Evolutionary conservation across 2,888 invertebrate genomes (phyloP), one percentile per base, ranked within the genome.

Genomic region (Drosophila neutralis): DNA sequence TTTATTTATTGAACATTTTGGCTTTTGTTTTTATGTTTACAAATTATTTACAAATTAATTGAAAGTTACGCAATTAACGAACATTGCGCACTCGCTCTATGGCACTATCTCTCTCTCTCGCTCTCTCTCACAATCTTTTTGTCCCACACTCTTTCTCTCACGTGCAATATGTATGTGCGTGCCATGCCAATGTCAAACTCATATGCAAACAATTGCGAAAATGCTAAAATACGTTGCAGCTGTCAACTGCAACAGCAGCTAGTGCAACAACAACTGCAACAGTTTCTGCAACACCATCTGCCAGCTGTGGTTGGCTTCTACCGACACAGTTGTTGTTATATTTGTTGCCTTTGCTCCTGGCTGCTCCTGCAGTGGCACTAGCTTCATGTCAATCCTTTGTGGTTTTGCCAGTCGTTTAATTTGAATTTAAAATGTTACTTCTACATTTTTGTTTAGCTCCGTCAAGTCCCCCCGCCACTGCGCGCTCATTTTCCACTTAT

Each of bases 301-400:
- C 66, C 73, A 76, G 76, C 70, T 90, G 87, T 52, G 89, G 89
- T 86, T 83, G 76, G 66, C 83, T 80, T 56, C 58, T 53, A 33
- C 54, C 60, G 64, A 54, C 64, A 64, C 29, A 58, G 29, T 64
- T 70, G 66, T 51, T 64, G 68, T 38, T 69, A 52, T 13, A 48
- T 40, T 18, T 58, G 58, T 27, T 65, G 62, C 27, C 48, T n/a
- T 33, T 56, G 52, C 57, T 74, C 42, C 70, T 73, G 71, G 57
- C 63, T 73, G 59, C 58, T 45, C 18, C 61, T 63, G 67, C 36
- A 64, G 36, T 69, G 73, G 73, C 73, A 89, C 87, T 87, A 87
- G 90, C 89, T 88, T 90, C 79, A 78, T 88, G 87, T 89, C 87
- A 88, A 88, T 88, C 90, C 90, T 82, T 88, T 89, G 87, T 84